These are phyloP conservation scores for Rhagophthalmus giganteus DNA, from an alignment of 2,888 invertebrate species.

Conservation along the genomic window DNA sequence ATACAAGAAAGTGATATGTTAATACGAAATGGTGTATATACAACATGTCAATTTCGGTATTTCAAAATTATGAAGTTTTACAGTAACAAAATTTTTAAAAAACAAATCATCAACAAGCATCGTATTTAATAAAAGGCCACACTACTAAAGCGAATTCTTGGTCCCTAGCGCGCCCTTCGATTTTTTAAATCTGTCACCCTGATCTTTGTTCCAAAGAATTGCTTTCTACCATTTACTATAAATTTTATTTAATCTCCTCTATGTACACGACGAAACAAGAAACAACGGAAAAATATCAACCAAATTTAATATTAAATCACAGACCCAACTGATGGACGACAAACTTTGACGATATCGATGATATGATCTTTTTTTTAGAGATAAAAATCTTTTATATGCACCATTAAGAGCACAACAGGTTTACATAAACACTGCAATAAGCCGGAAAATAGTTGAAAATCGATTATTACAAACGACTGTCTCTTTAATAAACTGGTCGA, in stretches of 20 bases:
- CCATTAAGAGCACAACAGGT: conserved; percentile 1
- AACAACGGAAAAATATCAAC: background rate
- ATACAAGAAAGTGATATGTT: conserved; percentile 42
- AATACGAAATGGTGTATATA: conserved; percentile 41
- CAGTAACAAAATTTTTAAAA: conserved; percentile 4
- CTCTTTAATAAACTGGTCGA: too few relatives aligned
- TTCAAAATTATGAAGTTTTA: conserved; percentile 2
- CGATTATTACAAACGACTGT: too few relatives aligned
- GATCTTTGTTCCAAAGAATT: conserved; percentile 24
- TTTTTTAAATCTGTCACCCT: conserved; percentile 12
- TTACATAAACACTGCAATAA: conserved; percentile 4
- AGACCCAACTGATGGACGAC: conserved; percentile 7
- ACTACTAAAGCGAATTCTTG: conserved; percentile 42
- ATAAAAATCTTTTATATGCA: conserved; percentile 1
- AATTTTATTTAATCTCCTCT: background rate
- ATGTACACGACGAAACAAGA: background rate
- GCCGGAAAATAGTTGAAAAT: conserved; percentile 1
- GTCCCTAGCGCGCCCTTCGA: conserved; percentile 37
- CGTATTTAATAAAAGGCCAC: conserved; percentile 38
- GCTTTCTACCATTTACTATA: conserved; percentile 7
- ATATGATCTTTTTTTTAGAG: background rate
- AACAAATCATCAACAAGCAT: background rate
- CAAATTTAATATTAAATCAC: conserved; percentile 16
- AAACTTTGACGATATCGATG: conserved; percentile 1
- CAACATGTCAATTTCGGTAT: conserved; percentile 27